Evolutionary conservation across 2,888 invertebrate genomes (phyloP).

Genomic region (Crocallis elinguaria): DNA sequence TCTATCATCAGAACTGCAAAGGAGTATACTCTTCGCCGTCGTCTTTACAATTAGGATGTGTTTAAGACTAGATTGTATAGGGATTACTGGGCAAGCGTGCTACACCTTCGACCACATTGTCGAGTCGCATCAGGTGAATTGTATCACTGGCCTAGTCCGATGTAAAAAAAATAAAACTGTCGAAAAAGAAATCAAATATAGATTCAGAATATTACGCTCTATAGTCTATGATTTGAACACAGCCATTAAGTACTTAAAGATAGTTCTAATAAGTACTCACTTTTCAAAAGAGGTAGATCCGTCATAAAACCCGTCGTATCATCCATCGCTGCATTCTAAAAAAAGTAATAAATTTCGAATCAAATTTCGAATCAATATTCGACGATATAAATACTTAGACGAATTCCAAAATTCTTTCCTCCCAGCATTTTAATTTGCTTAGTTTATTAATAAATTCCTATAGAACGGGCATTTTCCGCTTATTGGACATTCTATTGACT

Average conservation of each 20-base stretch:
- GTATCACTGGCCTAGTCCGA: too few relatives aligned
- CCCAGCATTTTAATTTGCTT: constrained; percentile 40
- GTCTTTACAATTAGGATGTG: too few relatives aligned
- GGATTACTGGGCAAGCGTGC: too few relatives aligned
- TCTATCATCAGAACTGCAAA: too few relatives aligned
- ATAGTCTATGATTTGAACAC: too few relatives aligned
- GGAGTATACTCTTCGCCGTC: too few relatives aligned
- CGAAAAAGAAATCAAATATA: too few relatives aligned
- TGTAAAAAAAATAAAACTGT: too few relatives aligned
- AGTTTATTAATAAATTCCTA: constrained; percentile 41
- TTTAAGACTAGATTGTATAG: too few relatives aligned
- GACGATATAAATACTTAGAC: constrained; percentile 25
- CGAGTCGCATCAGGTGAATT: too few relatives aligned
- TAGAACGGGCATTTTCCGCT: constrained; percentile 33
- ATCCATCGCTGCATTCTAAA: constrained; percentile 93
- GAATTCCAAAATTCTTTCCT: constrained; percentile 34
- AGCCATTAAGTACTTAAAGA: not conserved
- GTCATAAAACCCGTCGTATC: constrained; percentile 95
- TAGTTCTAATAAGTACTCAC: constrained; percentile 84
- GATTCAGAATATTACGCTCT: too few relatives aligned
- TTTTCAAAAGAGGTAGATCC: constrained; percentile 95
- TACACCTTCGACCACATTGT: too few relatives aligned
- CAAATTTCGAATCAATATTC: constrained; percentile 8
- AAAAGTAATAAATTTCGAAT: constrained; percentile 36
- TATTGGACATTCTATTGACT: constrained; percentile 35